Percentiles rank a stretch among this genome's conserved stretches.
Conservation (phyloP, 2,113 vertebrate genomes). For the Nesoenas mayeri region DNA sequence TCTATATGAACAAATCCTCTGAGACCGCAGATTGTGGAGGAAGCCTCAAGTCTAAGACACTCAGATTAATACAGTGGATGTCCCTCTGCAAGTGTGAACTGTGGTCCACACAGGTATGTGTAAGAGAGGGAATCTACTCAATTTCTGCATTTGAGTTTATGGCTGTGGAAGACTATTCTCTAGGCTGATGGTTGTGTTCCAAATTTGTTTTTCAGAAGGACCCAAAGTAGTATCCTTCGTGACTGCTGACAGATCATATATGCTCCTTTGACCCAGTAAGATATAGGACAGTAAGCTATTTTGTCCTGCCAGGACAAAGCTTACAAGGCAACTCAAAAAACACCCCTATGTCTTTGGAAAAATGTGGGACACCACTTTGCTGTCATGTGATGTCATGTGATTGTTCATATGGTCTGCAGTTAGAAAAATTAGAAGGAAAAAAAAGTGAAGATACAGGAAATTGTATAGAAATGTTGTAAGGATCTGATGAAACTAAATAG, state of each 20-base stretch:
- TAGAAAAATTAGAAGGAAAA: neutral
- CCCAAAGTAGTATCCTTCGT: neutral
- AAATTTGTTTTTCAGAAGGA: neutral
- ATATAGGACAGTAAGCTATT: neutral
- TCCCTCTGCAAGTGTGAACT: neutral
- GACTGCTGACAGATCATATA: rapidly evolving
- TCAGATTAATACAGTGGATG: neutral
- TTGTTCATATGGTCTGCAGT: neutral
- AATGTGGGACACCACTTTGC: rapidly evolving
- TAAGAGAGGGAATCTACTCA: neutral
- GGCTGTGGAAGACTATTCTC: neutral
- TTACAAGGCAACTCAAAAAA: neutral
- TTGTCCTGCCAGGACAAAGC: neutral
- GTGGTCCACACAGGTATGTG: neutral
- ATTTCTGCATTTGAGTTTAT: neutral
- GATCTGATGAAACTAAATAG: neutral
- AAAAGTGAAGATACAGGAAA: neutral
- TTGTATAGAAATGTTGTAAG: neutral
- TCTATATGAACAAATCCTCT: neutral
- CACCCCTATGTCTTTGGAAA: neutral
- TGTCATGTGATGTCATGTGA: neutral
- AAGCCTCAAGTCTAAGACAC: neutral
- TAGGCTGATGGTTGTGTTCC: neutral
- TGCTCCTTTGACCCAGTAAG: neutral
- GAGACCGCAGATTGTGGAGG: neutral